Evolutionary conservation across 1,140 invertebrate species (phyloP), one percentile per base, ranked within the genome.

Genomic region (Agraylea sexmaculata): DNA sequence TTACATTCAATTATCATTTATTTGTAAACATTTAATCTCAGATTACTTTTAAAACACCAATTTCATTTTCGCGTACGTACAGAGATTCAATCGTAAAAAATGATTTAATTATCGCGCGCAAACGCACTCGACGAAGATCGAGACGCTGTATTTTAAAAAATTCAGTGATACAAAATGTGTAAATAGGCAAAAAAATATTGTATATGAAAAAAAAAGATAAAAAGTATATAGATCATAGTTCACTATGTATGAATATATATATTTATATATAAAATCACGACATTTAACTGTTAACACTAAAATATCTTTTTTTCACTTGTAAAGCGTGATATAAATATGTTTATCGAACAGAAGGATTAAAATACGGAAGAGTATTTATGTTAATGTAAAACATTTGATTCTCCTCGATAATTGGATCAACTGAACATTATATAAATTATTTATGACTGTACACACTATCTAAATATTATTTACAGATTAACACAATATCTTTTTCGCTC

Each of bases 251-350:
- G n/a, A n/a, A n/a, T n/a, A n/a, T n/a, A n/a, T n/a, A n/a, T n/a
- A n/a, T n/a, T n/a, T n/a, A n/a, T n/a, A n/a, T 66, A 64, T 66
- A 68, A 68, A 68, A 66, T 58, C 54, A 67, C 66, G 66, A 68
- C 62, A 68, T 49, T 45, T 49, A 49, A 42, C 40, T 43, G 40
- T 45, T 45, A 45, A 42, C 42, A 46, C 43, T 45, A 46, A 39
- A 43, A 30, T 44, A 49, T 43, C 32, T 45, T 49, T 13, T 15
- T 16, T 32, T 49, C 43, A 46, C 41, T 49, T 39, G 37, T 49
- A 46, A 45, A 49, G 43, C 43, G 34, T 49, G 43, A 49, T 43
- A 45, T 40, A 45, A 37, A 49, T 43, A 49, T 43, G 46, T 49
- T 43, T 46, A 40, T 42, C 18, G 27, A 43, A 45, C 36, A 46